These are phyloP conservation scores for Procapra przewalskii DNA, from an alignment of 2,113 vertebrate species.

Conservation along the genomic window DNA sequence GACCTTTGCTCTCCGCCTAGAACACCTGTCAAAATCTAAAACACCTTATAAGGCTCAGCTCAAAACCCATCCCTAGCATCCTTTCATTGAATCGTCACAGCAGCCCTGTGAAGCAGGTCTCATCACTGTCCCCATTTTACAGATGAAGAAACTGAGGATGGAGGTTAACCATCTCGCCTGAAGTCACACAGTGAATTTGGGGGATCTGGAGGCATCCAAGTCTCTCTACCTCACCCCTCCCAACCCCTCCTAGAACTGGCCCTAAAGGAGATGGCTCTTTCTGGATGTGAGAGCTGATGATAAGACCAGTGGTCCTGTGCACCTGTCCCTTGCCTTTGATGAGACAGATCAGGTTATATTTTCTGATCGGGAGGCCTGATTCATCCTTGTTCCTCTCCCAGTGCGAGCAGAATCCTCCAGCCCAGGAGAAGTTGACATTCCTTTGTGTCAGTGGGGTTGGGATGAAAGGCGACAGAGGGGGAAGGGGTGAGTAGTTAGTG, in stretches of 20 bases:
- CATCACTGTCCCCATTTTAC: neutral
- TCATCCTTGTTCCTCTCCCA: neutral
- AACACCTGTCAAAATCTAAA: neutral
- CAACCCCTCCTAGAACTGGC: neutral
- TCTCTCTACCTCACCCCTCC: neutral
- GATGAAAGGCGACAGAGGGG: no score
- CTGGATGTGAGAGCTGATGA: fast-evolving
- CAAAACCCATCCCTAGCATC: neutral
- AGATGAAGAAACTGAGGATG: neutral
- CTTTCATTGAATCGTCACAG: neutral
- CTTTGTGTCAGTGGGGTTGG: neutral
- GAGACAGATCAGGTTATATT: neutral
- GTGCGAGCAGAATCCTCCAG: neutral
- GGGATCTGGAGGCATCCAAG: neutral
- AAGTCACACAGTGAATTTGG: neutral
- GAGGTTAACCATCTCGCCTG: neutral
- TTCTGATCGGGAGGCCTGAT: neutral
- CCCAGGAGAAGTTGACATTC: neutral
- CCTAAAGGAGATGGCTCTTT: neutral
- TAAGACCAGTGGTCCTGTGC: neutral
- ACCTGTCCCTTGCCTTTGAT: neutral
- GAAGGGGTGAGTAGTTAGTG: neutral
- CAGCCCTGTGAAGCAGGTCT: neutral
- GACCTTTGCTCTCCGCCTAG: neutral
- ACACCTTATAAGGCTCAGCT: neutral